Evolutionary conservation across 2,797 vertebrate genomes (phyloP).

Genomic region (Mycteria americana): DNA sequence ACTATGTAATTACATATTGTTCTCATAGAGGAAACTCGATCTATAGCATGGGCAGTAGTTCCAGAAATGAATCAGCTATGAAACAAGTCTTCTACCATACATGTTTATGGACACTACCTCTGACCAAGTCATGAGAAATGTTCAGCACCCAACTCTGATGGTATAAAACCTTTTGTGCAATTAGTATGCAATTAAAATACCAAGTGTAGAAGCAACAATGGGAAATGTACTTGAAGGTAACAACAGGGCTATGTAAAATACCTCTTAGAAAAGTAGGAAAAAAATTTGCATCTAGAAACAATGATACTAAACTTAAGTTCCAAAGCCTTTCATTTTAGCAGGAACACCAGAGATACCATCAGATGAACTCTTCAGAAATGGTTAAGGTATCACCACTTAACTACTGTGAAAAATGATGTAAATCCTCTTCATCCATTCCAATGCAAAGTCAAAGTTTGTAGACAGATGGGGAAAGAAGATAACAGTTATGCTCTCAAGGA

Average conservation of each 20-base stretch:
- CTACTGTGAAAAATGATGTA: neutral
- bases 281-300: neutral
- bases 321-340: neutral
- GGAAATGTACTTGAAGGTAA: neutral
- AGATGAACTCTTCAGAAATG: neutral
- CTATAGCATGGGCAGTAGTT: neutral
- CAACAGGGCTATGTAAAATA: neutral
- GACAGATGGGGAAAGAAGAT: neutral
- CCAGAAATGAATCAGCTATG: conserved; percentile 20
- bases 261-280: neutral
- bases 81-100: neutral
- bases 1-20: neutral
- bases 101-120: neutral
- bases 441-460: neutral
- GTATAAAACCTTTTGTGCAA: neutral
- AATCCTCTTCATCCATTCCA: neutral
- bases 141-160: neutral
- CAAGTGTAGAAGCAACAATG: neutral
- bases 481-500: neutral
- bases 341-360: neutral
- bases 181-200: neutral
- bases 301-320: neutral
- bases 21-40: neutral
- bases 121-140: neutral
- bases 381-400: neutral